Percentiles rank a stretch among this genome's conserved stretches.
phyloP scores from a whole-genome alignment of 2,113 vertebrate species.

The Sturnira hondurensis region DNA sequence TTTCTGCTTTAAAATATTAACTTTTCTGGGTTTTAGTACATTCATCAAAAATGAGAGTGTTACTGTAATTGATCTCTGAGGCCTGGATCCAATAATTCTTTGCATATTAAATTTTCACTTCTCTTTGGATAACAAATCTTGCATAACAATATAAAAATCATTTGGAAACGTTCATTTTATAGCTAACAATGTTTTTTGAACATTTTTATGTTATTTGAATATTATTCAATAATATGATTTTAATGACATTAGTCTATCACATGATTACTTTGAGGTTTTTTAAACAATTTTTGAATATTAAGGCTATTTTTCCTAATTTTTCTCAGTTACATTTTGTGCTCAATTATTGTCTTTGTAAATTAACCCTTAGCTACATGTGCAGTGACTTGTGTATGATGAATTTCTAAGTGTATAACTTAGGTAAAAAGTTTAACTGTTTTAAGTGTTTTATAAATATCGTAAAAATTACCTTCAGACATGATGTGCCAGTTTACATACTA shows the following conservation, averaged over 20 bases:
- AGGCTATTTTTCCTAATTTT: neutral
- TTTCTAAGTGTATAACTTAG: neutral
- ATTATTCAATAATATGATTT: neutral
- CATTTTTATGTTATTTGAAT: neutral
- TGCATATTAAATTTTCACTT: neutral
- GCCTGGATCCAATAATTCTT: neutral
- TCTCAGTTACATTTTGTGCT: neutral
- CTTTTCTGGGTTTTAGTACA: neutral
- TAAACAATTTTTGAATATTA: neutral
- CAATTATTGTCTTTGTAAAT: neutral
- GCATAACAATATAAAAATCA: neutral
- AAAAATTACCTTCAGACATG: neutral
- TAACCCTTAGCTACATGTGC: neutral
- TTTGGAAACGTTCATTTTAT: neutral
- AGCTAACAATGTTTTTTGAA: neutral
- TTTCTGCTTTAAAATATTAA: slow-evolving; percentile 13
- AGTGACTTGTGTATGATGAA: neutral
- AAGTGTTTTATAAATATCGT: neutral
- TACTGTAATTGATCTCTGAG: neutral
- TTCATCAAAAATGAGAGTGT: neutral
- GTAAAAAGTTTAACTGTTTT: slow-evolving; percentile 3
- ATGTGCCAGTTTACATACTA: neutral
- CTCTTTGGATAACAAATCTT: neutral
- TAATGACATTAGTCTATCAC: neutral
- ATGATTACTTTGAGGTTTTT: neutral